These are phyloP conservation scores for Hipparchia sbordonii DNA, from an alignment of 2,888 invertebrate species.

Conservation along the genomic window DNA sequence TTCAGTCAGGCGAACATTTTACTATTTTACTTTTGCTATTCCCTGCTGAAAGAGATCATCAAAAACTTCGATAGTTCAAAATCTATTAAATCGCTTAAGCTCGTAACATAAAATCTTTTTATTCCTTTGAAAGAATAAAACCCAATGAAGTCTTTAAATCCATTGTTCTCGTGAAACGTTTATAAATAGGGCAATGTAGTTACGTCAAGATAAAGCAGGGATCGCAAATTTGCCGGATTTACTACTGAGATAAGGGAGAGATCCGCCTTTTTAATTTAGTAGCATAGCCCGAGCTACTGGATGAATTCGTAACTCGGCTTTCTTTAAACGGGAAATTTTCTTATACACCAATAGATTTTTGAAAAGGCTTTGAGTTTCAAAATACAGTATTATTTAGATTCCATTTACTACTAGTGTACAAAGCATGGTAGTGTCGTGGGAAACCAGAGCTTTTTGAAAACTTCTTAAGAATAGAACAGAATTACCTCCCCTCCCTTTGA, in stretches of 20 bases:
- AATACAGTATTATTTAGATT: no score
- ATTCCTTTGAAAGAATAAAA: conserved; percentile 24
- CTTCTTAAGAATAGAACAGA: no score
- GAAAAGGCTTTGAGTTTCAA: not conserved
- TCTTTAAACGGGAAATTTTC: conserved; percentile 2
- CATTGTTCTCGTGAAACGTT: conserved; percentile 32
- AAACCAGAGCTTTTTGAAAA: no score
- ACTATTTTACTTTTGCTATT: no score
- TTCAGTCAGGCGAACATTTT: no score
- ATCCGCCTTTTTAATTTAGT: conserved; percentile 27
- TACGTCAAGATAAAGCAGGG: conserved; percentile 30
- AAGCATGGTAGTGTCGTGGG: no score
- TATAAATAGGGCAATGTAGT: conserved; percentile 31
- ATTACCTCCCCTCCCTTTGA: no score
- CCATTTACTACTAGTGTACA: no score
- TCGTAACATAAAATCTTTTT: not conserved
- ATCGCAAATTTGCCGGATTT: conserved; percentile 26
- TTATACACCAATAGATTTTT: conserved; percentile 9
- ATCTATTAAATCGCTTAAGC: conserved; percentile 11
- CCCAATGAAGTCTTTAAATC: conserved; percentile 31
- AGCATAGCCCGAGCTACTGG: conserved; percentile 16
- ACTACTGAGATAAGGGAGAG: conserved; percentile 17
- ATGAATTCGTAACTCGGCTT: conserved; percentile 8
- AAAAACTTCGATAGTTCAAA: not conserved
- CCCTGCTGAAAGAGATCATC: no score